Base-by-base conservation (phyloP, 53 echinoderm and acorn worm genomes). In the Echinarachnius parma region DNA sequence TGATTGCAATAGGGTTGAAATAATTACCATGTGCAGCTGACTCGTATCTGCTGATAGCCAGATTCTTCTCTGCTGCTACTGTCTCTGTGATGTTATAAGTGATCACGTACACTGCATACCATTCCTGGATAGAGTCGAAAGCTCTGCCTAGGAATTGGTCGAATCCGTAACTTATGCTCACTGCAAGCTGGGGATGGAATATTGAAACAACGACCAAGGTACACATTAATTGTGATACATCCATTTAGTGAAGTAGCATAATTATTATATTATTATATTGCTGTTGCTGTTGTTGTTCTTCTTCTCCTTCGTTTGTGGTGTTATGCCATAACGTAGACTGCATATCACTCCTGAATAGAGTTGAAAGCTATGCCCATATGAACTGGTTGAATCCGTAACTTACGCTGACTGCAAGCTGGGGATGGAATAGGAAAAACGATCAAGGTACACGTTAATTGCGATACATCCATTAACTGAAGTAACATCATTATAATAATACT, bases 11-110 rank as follows among this genome's bases (percentile, higher is more conserved):
- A n/a, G n/a, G n/a, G n/a, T 57, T 24, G 15, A 27, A 57, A 25
- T 66, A 32, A 25, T 64, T 57, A 79, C 79, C 56, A 57, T 66
- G 56, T 15, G 57, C 57, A 2, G 79, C 79, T 3, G 46, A 66
- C 30, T 66, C 48, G 20, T 55, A 55, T 29, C 61, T 44, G 29
- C 33, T 45, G 2, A 79, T 54, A 2, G 66, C 61, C 1, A 47
- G 23, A 13, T 55, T 21, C 0, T 66, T 66, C n/a, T 65, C 28
- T 23, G 55, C 30, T 27, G 46, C 57, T 21, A 13, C 46, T 1
- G 21, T 33, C 1, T 34, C 16, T 19, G 66, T 46, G 56, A 66
- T 66, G 10, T 79, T 48, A 19, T 66, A 35, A 15, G 21, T 66
- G 1, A 42, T 44, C 3, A 21, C 65, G 21, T 45, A 79, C 37